Base-by-base conservation (phyloP, 2,888 invertebrate genomes). In the Cenopis cana region DNA sequence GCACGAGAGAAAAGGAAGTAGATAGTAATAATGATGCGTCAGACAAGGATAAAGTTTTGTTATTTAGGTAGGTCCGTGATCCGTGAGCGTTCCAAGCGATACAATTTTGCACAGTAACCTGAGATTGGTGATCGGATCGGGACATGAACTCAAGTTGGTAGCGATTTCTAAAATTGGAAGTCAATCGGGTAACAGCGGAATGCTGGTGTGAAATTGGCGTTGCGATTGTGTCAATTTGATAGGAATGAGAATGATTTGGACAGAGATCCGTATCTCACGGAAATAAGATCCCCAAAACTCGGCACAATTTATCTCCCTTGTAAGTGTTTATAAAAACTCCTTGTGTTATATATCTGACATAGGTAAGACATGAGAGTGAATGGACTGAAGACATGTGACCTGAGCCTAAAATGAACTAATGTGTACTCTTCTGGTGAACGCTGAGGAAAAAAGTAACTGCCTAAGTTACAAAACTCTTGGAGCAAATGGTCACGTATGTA, bases 381-480 rank as follows among this genome's bases (percentile, higher is more conserved):
- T 8, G 33, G 8, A 8, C 33, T 33, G 33, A 5, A 33, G 9
- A 33, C 33, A 33, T 33, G 33, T 33, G 6, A 8, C 9, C 33
- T 8, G 0, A 33, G 33, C 33, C 33, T 33, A 8, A 33, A 11
- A 56, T 1, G 18, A 57, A 12, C 14, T 57, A 57, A 57, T 57
- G 36, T 33, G 33, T 57, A 57, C 36, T 57, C 36, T 36, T 12
- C 36, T 18, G 18, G 36, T 18, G 33, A 38, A 36, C 36, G 18
- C 18, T 17, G 57, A 17, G 17, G 29, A 36, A 17, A 57, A 57
- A 24, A 24, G 57, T 57, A 36, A 17, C 57, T 33, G 33, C 33
- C 33, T 57, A 24, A 57, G 36, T 57, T 57, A 57, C 36, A 36
- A 38, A 36, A 57, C 57, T 57, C 36, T 57, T 57, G 57, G 36